Evolutionary conservation across 2,113 vertebrate species (phyloP), one percentile per base, ranked within the genome.

Genomic region (Sphyrna mokarran): DNA sequence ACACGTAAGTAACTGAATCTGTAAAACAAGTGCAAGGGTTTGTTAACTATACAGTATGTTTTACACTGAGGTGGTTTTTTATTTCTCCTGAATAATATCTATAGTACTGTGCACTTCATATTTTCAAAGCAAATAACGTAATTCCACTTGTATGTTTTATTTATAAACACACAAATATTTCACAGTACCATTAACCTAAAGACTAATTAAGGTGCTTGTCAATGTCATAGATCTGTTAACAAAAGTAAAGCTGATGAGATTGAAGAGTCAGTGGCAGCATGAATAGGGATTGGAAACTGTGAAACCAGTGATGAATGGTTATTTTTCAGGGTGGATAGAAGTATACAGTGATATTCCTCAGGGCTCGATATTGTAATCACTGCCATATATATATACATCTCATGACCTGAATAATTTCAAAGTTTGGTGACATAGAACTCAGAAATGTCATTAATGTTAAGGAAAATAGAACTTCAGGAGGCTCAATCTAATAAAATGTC

Each of bases 1-100:
- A 98, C 98, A 96, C 98, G 99, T 99, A 97, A 99, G 98, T 97
- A 95, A 95, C 33, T 83, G 8, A 86, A 54, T 90, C n/a, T n/a
- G 11, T 16, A 16, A 29, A 72, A 70, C 72, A 69, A 29, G 8
- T 22, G 18, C 3, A 91, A 6, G 40, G 29, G 87, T 90, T 69
- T 48, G 23, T 91, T 63, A 91, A 63, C 14, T 91, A n/a, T 37
- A 2, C 33, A 48, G 1, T 11, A 37, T 94, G 29, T 16, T 11
- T 37, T 66, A 13, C 63, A 54, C 26, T 70, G n/a, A n/a, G 70
- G 37, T 96, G 16, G 26, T 95, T 76, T 80, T 48, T 48, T 48
- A 72, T 2, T 95, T 29, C 54, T 68, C 40, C n/a, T 29, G 29
- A 37, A 10, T 23, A 89, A 48, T 72, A 4, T 95, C 0, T 11